Percentiles rank a stretch among this genome's conserved stretches.
Evolutionary conservation across 2,797 vertebrate genomes (phyloP).

Genomic region (Gallinago nigripennis): DNA sequence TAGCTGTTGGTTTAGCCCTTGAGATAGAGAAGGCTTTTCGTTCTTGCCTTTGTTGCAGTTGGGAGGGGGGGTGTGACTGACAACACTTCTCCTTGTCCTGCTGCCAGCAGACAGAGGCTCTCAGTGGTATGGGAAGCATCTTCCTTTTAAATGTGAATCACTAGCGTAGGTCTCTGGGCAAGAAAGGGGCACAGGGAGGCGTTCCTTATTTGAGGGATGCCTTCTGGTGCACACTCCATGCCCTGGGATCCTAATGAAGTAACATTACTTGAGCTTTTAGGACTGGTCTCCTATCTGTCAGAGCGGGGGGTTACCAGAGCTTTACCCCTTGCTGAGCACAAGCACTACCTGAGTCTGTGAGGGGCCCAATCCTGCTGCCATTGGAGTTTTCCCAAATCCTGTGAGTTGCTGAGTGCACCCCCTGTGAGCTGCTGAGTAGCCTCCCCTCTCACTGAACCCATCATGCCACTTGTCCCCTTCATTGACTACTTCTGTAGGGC

Average conservation of each 20-base stretch:
- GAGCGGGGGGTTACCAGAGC: slow-evolving; percentile 2
- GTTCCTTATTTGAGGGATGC: not conserved
- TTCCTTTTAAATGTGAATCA: slow-evolving; percentile 65
- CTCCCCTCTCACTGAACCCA: slow-evolving; percentile 4
- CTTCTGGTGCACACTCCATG: not conserved
- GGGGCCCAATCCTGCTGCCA: slow-evolving; percentile 34
- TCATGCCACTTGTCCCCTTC: not conserved
- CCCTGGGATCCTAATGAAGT: slow-evolving; percentile 41
- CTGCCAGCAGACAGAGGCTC: not conserved
- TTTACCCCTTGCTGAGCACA: slow-evolving; percentile 18
- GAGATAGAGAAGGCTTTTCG: not conserved
- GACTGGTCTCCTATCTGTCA: slow-evolving; percentile 18
- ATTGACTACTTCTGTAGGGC: not conserved
- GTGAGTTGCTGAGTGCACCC: slow-evolving; percentile 17
- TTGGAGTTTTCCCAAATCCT: slow-evolving; percentile 12
- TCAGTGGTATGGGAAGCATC: slow-evolving; percentile 23
- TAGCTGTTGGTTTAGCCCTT: not conserved
- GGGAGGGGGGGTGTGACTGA: not conserved
- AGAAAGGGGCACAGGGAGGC: not conserved
- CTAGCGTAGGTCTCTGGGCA: slow-evolving; percentile 6
- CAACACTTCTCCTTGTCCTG: not conserved
- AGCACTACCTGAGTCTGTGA: not conserved
- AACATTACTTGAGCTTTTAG: slow-evolving; percentile 57
- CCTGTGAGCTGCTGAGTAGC: slow-evolving; percentile 32
- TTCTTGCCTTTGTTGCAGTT: not conserved